Evolutionary conservation across 2,888 invertebrate species (phyloP).

Genomic region (Drosophila atroscutellata): DNA sequence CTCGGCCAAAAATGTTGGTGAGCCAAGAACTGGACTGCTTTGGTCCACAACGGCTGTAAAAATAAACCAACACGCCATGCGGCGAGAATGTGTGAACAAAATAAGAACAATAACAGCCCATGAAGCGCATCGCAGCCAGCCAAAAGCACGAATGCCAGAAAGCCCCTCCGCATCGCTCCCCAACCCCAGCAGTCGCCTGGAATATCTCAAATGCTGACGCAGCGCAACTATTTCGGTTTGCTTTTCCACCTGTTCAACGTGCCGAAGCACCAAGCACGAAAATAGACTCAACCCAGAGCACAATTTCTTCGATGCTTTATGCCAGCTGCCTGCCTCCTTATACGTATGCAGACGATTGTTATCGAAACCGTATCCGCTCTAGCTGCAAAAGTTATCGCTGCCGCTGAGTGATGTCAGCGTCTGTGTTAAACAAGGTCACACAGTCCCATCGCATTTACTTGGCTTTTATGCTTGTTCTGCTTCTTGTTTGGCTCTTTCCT

Average conservation of each 20-base stretch:
- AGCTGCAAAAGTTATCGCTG: constrained; percentile 50
- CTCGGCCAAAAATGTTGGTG: constrained; percentile 1
- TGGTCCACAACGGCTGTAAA: constrained; percentile 56
- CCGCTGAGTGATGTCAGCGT: not conserved
- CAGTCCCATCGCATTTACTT: constrained; percentile 3
- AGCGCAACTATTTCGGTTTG: constrained; percentile 53
- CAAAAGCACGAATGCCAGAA: not conserved
- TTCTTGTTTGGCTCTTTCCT: constrained; percentile 1
- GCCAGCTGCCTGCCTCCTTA: constrained; percentile 42
- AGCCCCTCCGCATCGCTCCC: not conserved
- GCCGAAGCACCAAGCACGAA: constrained; percentile 15
- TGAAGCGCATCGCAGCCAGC: constrained; percentile 5
- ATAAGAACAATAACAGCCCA: not conserved
- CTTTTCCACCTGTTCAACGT: constrained; percentile 62
- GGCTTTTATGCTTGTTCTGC: not conserved
- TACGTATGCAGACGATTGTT: constrained; percentile 43
- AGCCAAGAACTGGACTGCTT: constrained; percentile 27
- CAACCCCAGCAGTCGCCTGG: constrained; percentile 46
- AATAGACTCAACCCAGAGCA: constrained; percentile 60
- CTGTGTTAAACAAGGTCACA: constrained; percentile 32
- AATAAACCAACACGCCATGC: constrained; percentile 74
- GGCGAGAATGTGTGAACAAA: constrained; percentile 58
- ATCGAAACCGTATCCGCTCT: constrained; percentile 75
- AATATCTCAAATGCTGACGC: constrained; percentile 67
- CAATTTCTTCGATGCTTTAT: constrained; percentile 33